Evolutionary conservation across 2,113 vertebrate genomes (phyloP).

Genomic region (Aegypius monachus): DNA sequence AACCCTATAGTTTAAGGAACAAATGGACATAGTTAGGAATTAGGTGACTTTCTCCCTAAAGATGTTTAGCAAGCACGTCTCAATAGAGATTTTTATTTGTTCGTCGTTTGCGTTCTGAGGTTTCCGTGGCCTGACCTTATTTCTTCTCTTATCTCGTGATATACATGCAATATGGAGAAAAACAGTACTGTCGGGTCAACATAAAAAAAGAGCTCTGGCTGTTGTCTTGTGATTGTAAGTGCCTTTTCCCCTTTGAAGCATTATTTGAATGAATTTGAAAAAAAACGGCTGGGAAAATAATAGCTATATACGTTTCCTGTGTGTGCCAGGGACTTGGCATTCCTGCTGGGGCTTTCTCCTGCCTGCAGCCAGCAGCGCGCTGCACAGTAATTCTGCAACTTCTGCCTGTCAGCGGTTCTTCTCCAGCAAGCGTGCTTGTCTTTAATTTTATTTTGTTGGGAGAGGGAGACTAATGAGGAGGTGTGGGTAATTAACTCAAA

Average conservation of each 20-base stretch:
- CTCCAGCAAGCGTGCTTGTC: neutral
- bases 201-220: neutral
- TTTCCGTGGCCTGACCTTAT: neutral
- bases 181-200: neutral
- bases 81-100: neutral
- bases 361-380: neutral
- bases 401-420: neutral
- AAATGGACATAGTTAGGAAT: neutral
- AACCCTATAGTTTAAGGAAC: neutral
- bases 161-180: neutral
- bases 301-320: neutral
- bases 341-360: neutral
- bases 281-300: neutral
- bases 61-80: neutral
- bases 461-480: neutral
- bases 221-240: neutral
- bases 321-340: neutral
- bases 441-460: neutral
- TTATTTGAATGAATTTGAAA: neutral
- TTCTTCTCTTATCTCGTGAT: neutral
- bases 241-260: neutral
- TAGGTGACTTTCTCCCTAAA: neutral
- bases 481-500: neutral
- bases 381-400: neutral
- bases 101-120: neutral